Percentiles rank a stretch among this genome's conserved stretches.
phyloP scores from a whole-genome alignment of 2,797 vertebrate genomes.

The Pseudochaenichthys georgianus region DNA sequence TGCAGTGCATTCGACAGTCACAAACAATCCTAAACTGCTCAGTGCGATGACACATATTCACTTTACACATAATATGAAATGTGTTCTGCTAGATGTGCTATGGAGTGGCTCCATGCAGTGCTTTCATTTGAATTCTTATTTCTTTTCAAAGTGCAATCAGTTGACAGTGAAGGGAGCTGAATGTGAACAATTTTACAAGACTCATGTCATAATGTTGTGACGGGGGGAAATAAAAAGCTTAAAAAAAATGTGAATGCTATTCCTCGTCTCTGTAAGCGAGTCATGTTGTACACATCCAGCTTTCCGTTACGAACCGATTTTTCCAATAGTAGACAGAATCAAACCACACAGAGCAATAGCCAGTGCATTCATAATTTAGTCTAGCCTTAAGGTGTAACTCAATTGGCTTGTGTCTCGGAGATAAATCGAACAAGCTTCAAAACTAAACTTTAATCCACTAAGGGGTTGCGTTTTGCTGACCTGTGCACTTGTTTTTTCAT shows the following conservation, averaged over 20 bases:
- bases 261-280: neutral
- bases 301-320: neutral
- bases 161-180: constrained; percentile 1
- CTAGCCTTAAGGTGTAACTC: constrained; percentile 29
- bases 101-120: neutral
- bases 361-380: constrained; percentile 40
- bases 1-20: neutral
- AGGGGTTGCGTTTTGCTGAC: constrained; percentile 24
- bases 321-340: neutral
- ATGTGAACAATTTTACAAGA: neutral
- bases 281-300: neutral
- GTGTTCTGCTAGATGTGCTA: neutral
- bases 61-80: neutral
- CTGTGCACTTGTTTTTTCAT: neutral
- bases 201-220: neutral
- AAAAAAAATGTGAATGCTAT: neutral
- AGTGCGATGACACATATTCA: neutral
- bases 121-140: neutral
- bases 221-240: neutral
- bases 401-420: constrained; percentile 17
- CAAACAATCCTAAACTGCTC: neutral
- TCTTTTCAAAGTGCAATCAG: neutral
- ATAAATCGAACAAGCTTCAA: constrained; percentile 38
- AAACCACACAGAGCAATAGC: constrained; percentile 18
- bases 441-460: constrained; percentile 15